Conservation (phyloP, 2,888 invertebrate genomes). For the Orthosia incerta region DNA sequence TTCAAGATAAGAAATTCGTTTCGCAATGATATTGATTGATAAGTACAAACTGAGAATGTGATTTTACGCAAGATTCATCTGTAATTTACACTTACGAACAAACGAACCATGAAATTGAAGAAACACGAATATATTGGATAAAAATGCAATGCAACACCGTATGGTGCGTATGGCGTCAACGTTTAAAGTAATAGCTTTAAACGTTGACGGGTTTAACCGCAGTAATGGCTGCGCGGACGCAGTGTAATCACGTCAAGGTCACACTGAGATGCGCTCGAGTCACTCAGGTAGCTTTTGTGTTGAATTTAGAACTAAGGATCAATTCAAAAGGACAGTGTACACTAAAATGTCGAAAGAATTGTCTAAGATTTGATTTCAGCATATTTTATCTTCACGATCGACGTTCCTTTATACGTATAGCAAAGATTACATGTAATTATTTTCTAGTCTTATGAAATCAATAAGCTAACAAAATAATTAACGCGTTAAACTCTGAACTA, state of each 20-base stretch:
- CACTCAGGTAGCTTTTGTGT: constrained; percentile 40
- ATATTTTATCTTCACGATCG: constrained; percentile 5
- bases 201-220: constrained; percentile 67
- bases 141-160: constrained; percentile 62
- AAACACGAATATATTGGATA: constrained; percentile 67
- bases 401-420: background rate
- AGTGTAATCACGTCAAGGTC: constrained; percentile 75
- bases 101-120: constrained; percentile 67
- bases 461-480: constrained; percentile 63
- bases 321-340: background rate
- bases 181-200: constrained; percentile 72
- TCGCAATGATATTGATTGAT: constrained; percentile 55
- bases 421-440: background rate
- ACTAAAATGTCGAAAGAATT: background rate
- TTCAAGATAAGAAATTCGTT: constrained; percentile 52
- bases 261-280: constrained; percentile 68
- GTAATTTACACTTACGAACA: constrained; percentile 57
- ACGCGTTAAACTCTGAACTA: constrained; percentile 60
- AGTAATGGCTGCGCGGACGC: constrained; percentile 63
- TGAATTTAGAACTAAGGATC: constrained; percentile 14
- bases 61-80: constrained; percentile 55
- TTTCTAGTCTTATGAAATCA: constrained; percentile 34
- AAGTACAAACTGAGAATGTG: constrained; percentile 43
- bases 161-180: constrained; percentile 57
- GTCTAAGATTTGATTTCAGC: background rate